Evolutionary conservation across 2,797 vertebrate genomes (phyloP), one percentile per base, ranked within the genome.

Genomic region (Ctenochaetus hawaiiensis): DNA sequence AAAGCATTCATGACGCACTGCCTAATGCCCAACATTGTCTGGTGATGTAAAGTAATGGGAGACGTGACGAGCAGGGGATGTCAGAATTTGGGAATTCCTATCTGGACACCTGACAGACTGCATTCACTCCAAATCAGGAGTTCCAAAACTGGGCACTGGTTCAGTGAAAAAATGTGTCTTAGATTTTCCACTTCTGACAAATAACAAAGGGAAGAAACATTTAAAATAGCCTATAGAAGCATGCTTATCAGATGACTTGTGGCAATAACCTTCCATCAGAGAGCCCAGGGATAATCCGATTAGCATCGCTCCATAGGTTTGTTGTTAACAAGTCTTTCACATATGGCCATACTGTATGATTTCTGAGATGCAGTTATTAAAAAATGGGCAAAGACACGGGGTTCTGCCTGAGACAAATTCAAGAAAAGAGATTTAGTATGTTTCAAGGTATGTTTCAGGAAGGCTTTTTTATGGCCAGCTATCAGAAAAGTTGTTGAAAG

Each of bases 91-190:
- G 60, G 82, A 90, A 87, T 87, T 91, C 75, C 69, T 88, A 63
- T 87, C 78, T 85, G 81, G 89, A 88, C 81, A 87, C 74, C 90
- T 92, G 94, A 94, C 94, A 94, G 86, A 90, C 75, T 54, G 56
- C 78, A 89, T 94, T 93, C 81, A 76, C 87, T 87, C 94, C 88
- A 93, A 92, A 92, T 91, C 87, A 89, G 68, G 47, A 92, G 66
- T 81, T 93, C 72, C 57, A 72, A 77, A 80, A 74, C 82, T 68
- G 80, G 89, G 91, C 87, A 85, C 77, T 77, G 69, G 67, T 65
- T 91, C 82, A 89, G 77, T 78, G 87, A 67, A 90, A 90, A 93
- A 94, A 95, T 93, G 87, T 95, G 92, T 92, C 91, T 95, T 86
- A 80, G 68, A 93, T 95, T 95, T 94, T 92, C 89, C 86, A 81